Percentiles rank a stretch among this genome's conserved stretches.
These are phyloP conservation scores for Hypocryptadius cinnamomeus DNA, from an alignment of 2,113 vertebrate species.

Conservation along the genomic window DNA sequence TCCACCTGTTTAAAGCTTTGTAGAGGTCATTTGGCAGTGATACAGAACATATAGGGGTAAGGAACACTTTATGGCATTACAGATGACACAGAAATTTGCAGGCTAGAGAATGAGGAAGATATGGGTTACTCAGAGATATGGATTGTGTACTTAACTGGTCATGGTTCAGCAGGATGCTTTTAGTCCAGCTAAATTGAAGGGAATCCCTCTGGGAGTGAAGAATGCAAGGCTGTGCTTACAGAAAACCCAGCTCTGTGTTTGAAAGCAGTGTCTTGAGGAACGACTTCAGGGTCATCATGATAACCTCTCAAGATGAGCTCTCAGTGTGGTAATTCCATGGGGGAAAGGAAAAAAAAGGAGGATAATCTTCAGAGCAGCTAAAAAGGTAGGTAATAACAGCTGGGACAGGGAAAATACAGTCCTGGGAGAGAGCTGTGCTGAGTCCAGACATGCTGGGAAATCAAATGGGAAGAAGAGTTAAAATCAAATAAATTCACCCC, in stretches of 20 bases:
- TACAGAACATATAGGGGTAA: background rate
- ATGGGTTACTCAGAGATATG: slow-evolving; percentile 1
- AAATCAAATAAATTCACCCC: background rate
- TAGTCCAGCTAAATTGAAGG: slow-evolving; percentile 28
- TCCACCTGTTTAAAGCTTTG: background rate
- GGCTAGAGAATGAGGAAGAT: background rate
- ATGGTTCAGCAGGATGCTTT: slow-evolving; percentile 43
- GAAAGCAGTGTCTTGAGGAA: slow-evolving; percentile 18
- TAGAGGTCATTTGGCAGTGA: background rate
- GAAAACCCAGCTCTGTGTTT: background rate
- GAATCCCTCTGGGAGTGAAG: slow-evolving; percentile 10
- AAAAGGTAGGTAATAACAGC: background rate
- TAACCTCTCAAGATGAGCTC: slow-evolving; percentile 16
- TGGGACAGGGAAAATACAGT: background rate
- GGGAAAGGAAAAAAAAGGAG: background rate
- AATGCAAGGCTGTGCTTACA: background rate
- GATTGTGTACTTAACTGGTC: slow-evolving; percentile 29
- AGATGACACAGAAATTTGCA: slow-evolving; percentile 11
- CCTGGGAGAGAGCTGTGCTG: background rate
- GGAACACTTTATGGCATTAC: background rate
- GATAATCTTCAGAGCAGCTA: background rate
- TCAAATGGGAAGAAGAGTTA: background rate
- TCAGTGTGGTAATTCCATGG: background rate
- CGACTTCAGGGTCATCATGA: background rate
- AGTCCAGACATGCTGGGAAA: background rate